Base-by-base conservation (phyloP, 2,797 vertebrate species). In the Numenius phaeopus region DNA sequence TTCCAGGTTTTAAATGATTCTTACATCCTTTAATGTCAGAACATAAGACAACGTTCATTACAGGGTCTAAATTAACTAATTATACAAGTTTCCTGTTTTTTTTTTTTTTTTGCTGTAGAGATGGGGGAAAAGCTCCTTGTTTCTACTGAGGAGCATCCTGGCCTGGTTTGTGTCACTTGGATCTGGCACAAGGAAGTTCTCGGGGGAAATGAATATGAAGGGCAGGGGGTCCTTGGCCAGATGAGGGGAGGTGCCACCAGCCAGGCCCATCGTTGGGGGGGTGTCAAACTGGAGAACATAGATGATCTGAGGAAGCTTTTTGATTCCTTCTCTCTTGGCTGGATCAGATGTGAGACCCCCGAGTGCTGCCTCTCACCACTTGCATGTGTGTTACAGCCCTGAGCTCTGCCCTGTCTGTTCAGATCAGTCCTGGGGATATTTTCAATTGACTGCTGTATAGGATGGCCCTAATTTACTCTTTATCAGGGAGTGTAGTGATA, bases 1-100 rank as follows among this genome's bases (percentile, higher is more conserved):
- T 97, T 94, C 93, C 87, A 83, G 95, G 76, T 91, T 96, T 89
- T 81, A 86, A 94, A 92, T 47, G 32, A 87, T 90, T 94, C 81
- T 91, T 92, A n/a, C 69, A 81, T 88, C 78, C 69, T 93, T 94
- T 97, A 89, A 91, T 83, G 72, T 72, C 76, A 91, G 94, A 94
- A 86, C 69, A 87, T 73, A 92, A 94, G 81, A 6, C 67, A 87
- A 46, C 0, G 4, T 71, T 94, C 81, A 75, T 87, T 96, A 80
- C 59, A 90, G 61, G 32, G 17, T 83, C 73, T 94, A 84, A 92
- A 97, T 93, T 58, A 66, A 50, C 67, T 85, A 78, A 95, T 94
- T 72, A 85, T 75, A 67, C 23, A 87, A 34, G 59, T 81, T 81
- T 87, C 14, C 42, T 57, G 8, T 58, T 72, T 87, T 30, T 95